Percentiles rank a stretch among this genome's conserved stretches.
Conservation (phyloP, 1,140 invertebrate genomes). For the Drosophila melanica region DNA sequence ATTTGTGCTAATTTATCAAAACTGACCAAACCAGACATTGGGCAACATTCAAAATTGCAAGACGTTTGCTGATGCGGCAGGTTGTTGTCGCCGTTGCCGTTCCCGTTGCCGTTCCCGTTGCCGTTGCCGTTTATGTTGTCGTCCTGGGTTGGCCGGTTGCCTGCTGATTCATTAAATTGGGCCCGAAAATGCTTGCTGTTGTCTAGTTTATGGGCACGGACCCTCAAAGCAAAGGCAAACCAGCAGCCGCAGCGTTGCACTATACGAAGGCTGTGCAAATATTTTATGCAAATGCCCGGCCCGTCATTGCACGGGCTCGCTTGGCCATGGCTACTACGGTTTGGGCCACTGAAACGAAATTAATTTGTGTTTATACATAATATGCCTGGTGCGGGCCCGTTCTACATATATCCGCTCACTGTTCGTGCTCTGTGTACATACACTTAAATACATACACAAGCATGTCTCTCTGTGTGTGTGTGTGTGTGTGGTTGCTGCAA, state of each 20-base stretch:
- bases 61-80: slow-evolving; percentile 79
- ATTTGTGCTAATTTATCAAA: slow-evolving; percentile 77
- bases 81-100: slow-evolving; percentile 42
- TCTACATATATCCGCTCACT: slow-evolving; percentile 37
- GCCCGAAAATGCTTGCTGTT: slow-evolving; percentile 67
- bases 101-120: slow-evolving; percentile 30
- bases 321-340: slow-evolving; percentile 66
- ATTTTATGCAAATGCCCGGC: slow-evolving; percentile 83
- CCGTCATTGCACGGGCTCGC: slow-evolving; percentile 68
- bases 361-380: slow-evolving; percentile 84
- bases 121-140: slow-evolving; percentile 10
- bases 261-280: slow-evolving; percentile 82
- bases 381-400: slow-evolving; percentile 66
- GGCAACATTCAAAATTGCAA: slow-evolving; percentile 58
- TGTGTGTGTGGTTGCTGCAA: slow-evolving; percentile 64
- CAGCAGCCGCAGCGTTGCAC: slow-evolving; percentile 63
- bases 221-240: slow-evolving; percentile 61
- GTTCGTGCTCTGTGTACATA: slow-evolving; percentile 53
- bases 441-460: slow-evolving; percentile 49
- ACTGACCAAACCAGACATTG: slow-evolving; percentile 59
- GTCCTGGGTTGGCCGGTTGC: background rate
- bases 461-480: slow-evolving; percentile 2
- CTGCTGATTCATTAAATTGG: slow-evolving; percentile 79
- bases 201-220: slow-evolving; percentile 78
- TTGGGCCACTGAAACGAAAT: slow-evolving; percentile 83